These are phyloP conservation scores for Xenopus laevis DNA, from an alignment of 2,113 vertebrate genomes.

Conservation along the genomic window DNA sequence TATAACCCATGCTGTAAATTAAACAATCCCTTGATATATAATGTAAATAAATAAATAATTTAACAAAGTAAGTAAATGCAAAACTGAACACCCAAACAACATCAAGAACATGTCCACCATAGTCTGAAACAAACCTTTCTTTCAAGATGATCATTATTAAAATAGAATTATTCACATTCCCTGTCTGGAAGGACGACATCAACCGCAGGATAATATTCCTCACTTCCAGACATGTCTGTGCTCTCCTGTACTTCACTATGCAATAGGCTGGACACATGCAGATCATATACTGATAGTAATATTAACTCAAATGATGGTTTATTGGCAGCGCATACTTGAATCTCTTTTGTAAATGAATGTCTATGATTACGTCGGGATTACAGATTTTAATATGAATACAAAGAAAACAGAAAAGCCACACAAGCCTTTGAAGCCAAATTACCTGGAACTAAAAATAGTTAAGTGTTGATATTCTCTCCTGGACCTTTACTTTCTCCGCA, in stretches of 20 bases:
- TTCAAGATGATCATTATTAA: constrained; percentile 36
- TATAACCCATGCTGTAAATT: no score
- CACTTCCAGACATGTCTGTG: constrained; percentile 34
- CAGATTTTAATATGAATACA: constrained; percentile 41
- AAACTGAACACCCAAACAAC: background rate
- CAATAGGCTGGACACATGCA: constrained; percentile 8
- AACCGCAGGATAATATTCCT: constrained; percentile 26
- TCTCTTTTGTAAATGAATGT: constrained; percentile 32
- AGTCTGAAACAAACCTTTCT: constrained; percentile 23
- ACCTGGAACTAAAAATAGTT: constrained; percentile 36
- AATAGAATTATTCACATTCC: constrained; percentile 22
- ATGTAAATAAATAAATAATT: no score
- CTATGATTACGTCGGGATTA: constrained; percentile 40
- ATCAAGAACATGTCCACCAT: background rate
- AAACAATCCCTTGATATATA: no score
- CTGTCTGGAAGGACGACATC: constrained; percentile 37
- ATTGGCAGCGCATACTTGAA: constrained; percentile 17
- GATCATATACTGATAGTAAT: constrained; percentile 38
- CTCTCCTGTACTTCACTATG: background rate
- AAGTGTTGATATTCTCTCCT: constrained; percentile 33
- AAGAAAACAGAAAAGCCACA: constrained; percentile 34
- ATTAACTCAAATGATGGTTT: constrained; percentile 36
- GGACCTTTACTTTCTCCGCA: constrained; percentile 13
- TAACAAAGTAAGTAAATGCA: no score
- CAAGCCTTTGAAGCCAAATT: constrained; percentile 40